Evolutionary conservation across 2,113 vertebrate species (phyloP).

Genomic region (Xyliphius kryptos): DNA sequence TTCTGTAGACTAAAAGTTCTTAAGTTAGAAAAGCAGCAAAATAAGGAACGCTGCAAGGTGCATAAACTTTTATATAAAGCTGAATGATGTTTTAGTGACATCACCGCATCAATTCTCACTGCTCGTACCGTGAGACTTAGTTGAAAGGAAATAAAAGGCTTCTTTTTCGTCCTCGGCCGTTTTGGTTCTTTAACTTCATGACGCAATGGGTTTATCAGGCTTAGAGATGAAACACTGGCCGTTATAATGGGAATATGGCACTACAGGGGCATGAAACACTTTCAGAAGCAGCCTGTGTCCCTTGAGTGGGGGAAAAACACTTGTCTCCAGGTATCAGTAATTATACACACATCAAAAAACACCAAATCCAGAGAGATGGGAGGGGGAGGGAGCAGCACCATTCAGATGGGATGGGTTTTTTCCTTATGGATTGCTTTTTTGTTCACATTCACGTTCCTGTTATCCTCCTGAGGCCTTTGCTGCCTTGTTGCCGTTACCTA

Average conservation of each 20-base stretch:
- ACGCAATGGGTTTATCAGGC: conserved; percentile 17
- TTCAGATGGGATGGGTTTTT: conserved; percentile 52
- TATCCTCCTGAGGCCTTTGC: conserved; percentile 73
- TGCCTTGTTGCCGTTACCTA: conserved; percentile 83
- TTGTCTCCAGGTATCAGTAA: conserved; percentile 42
- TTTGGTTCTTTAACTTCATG: conserved; percentile 10
- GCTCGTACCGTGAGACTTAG: too few relatives aligned
- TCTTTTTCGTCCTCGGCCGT: not conserved
- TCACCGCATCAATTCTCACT: too few relatives aligned
- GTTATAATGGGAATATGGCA: conserved; percentile 14
- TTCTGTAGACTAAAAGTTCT: too few relatives aligned
- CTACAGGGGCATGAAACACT: conserved; percentile 29
- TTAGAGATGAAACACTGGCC: conserved; percentile 34
- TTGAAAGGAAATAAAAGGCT: too few relatives aligned
- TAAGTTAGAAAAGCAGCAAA: too few relatives aligned
- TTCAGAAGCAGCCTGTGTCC: conserved; percentile 24
- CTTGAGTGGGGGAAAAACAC: conserved; percentile 23
- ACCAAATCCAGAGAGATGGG: conserved; percentile 9
- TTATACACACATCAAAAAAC: conserved; percentile 45
- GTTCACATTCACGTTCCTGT: conserved; percentile 35
- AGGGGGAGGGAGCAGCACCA: conserved; percentile 33
- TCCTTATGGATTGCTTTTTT: conserved; percentile 48
- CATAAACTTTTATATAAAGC: too few relatives aligned
- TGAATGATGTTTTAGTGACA: too few relatives aligned
- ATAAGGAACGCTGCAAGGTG: too few relatives aligned